Evolutionary conservation across 2,888 invertebrate genomes (phyloP), one percentile per base, ranked within the genome.

Genomic region (Trissoscelio sp.): DNA sequence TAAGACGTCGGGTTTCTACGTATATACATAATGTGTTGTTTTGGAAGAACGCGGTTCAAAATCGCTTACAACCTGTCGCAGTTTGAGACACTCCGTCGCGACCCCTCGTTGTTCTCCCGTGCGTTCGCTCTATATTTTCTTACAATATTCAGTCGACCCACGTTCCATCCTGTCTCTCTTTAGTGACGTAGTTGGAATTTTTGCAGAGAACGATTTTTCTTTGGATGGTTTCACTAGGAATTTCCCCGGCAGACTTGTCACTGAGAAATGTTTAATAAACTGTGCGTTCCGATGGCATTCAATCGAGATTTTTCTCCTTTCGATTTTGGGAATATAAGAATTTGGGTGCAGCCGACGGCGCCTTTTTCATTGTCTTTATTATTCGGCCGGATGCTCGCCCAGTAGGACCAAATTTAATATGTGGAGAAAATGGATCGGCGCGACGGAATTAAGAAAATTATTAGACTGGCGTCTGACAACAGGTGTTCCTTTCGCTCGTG

Each of bases 221-320:
- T 74, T 44, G 66, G 75, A 82, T 66, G 75, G 70, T 79, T 82
- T 72, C 79, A 66, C 79, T 74, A 58, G 66, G 82, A 82, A 82
- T 82, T 79, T 72, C 58, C 39, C 60, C 62, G 58, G 12, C 69
- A 42, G 53, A 79, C 69, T 82, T 82, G 60, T 74, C 81, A 69
- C 82, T 72, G 60, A 82, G 79, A 82, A 82, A 82, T 82, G 82
- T 82, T 82, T 82, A 82, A 82, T 82, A 82, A 82, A 82, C 82
- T 82, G 78, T 74, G 82, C 74, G 70, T 82, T 62, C 70, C 74
- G 51, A 73, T 69, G 78, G 64, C 64, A 74, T 81, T 81, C 81
- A 74, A 78, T 81, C 62, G 78, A 74, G 81, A 78, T 78, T 81
- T 78, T 73, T 67, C 78, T 62, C 22, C 53, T 37, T 58, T 72